These are phyloP conservation scores for Dolichotis patagonum DNA, from an alignment of 2,113 vertebrate genomes.

Conservation along the genomic window DNA sequence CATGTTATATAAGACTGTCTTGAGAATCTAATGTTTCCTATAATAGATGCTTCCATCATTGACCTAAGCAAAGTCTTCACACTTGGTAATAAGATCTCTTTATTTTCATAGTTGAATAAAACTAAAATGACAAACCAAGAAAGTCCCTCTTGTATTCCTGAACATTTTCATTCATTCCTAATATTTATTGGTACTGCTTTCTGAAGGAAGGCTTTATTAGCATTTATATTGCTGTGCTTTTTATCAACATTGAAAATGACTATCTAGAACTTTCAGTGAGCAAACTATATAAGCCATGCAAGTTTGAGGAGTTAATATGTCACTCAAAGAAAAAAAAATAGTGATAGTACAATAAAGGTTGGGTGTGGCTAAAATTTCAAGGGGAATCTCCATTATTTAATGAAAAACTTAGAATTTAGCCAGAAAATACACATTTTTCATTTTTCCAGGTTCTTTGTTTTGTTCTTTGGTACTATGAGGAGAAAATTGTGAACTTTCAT, in stretches of 20 bases:
- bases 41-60: conserved; percentile 16
- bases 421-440: not conserved
- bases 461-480: not conserved
- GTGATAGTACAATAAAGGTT: not conserved
- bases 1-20: not conserved
- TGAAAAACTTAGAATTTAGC: not conserved
- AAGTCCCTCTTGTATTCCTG: not conserved
- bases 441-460: not conserved
- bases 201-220: conserved; percentile 14
- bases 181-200: conserved; percentile 49
- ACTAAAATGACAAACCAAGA: not conserved
- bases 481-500: not conserved
- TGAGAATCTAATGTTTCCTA: conserved; percentile 19
- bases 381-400: not conserved
- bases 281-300: conserved; percentile 2
- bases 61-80: not conserved
- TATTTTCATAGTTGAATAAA: conserved; percentile 50
- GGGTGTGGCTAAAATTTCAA: not conserved
- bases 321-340: not conserved
- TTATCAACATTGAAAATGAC: conserved; percentile 44
- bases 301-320: not conserved
- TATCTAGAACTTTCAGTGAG: not conserved
- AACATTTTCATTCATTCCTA: conserved; percentile 31
- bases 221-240: conserved; percentile 57
- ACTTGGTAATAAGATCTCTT: not conserved